These are phyloP conservation scores for Loriculus beryllinus DNA, from an alignment of 2,797 vertebrate genomes.

Conservation along the genomic window DNA sequence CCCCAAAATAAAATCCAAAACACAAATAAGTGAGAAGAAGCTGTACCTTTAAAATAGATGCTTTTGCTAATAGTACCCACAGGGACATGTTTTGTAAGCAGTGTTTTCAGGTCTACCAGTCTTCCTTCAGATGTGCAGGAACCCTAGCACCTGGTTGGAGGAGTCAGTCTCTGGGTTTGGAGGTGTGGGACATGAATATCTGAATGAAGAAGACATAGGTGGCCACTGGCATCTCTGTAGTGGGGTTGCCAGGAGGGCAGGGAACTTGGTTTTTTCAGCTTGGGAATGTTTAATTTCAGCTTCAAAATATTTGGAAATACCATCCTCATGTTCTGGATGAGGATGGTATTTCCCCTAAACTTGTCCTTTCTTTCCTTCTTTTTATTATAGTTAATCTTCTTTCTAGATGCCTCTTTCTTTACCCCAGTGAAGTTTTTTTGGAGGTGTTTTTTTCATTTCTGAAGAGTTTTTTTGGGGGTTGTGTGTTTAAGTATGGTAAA, in stretches of 20 bases:
- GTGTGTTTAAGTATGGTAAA: neutral
- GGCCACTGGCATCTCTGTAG: neutral
- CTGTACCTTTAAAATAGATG: neutral
- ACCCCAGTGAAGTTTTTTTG: conserved; percentile 7
- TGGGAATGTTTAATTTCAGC: neutral
- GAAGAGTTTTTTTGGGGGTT: neutral
- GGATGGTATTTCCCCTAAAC: neutral
- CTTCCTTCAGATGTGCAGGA: neutral
- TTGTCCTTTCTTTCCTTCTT: conserved; percentile 11
- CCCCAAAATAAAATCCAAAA: neutral
- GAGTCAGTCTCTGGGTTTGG: neutral
- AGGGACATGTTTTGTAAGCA: neutral
- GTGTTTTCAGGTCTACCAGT: neutral
- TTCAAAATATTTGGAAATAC: conserved; percentile 17
- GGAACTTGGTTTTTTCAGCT: neutral
- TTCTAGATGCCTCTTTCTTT: conserved; percentile 7
- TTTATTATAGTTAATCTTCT: conserved; percentile 1
- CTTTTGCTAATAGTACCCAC: neutral
- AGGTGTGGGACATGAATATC: neutral
- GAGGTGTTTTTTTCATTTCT: conserved; percentile 5
- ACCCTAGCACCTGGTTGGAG: neutral
- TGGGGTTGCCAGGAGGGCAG: neutral
- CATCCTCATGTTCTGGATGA: neutral
- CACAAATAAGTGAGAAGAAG: neutral
- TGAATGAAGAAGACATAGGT: neutral